phyloP scores from a whole-genome alignment of 2,797 vertebrate genomes.

The Thripadectes ignobilis region DNA sequence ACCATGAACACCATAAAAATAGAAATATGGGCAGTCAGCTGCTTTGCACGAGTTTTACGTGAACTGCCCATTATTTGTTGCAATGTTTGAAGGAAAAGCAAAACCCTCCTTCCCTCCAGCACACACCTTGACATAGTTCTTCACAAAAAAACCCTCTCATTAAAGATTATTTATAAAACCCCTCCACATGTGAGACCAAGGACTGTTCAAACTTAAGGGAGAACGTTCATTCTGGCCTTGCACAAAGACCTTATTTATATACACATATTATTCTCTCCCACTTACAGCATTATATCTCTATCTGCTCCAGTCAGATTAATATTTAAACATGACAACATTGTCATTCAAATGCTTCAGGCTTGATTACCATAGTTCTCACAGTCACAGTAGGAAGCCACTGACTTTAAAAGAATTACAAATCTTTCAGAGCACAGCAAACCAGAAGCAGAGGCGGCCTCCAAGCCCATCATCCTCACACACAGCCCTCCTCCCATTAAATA shows the following conservation, averaged over 20 bases:
- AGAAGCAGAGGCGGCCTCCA: background rate
- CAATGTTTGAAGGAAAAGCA: background rate
- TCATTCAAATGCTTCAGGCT: conserved; percentile 23
- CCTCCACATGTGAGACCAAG: background rate
- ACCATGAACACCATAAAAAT: background rate
- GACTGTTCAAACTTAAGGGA: background rate
- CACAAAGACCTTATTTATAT: background rate
- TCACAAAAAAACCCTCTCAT: background rate
- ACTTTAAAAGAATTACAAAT: background rate
- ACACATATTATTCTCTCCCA: background rate
- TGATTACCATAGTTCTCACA: background rate
- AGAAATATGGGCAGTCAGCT: background rate
- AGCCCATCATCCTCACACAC: background rate
- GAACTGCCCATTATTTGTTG: background rate
- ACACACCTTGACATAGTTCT: background rate
- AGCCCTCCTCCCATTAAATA: background rate
- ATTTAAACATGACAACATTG: background rate
- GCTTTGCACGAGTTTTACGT: accelerated
- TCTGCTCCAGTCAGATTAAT: background rate
- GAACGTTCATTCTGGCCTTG: background rate
- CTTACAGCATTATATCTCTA: background rate
- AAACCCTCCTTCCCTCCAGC: background rate
- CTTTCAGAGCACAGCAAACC: background rate
- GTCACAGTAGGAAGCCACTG: background rate
- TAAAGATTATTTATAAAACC: background rate